These are phyloP conservation scores for Xiphophorus hellerii DNA, from an alignment of 2,113 vertebrate species.

Conservation along the genomic window DNA sequence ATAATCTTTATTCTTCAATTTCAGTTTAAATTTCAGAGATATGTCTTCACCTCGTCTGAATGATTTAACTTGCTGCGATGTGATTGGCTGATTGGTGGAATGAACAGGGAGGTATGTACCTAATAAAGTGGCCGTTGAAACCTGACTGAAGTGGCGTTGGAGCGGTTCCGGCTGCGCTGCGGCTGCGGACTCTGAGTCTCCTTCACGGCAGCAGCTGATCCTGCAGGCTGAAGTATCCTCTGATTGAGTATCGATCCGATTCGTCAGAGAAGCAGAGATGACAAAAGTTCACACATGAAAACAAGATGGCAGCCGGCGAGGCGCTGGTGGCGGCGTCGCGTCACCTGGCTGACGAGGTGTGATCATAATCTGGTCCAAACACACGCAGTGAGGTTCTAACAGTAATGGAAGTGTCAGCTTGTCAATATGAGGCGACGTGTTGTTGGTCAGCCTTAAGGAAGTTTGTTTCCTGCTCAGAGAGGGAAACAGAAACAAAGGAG, in stretches of 20 bases:
- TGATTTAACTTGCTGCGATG: too few species aligned
- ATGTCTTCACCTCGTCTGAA: too few species aligned
- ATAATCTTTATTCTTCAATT: too few species aligned
- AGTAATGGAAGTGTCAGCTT: conserved; percentile 58
- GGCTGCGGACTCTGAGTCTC: background rate
- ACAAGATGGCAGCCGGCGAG: conserved; percentile 14
- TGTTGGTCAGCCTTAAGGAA: conserved; percentile 29
- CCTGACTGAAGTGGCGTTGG: background rate
- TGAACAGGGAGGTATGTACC: too few species aligned
- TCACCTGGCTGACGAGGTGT: conserved; percentile 13
- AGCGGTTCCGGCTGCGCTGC: background rate
- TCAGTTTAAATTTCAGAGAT: too few species aligned
- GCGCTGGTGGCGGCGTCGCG: conserved; percentile 14
- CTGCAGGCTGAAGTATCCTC: conserved; percentile 43
- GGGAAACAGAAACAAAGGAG: conserved; percentile 42
- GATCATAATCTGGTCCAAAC: conserved; percentile 40
- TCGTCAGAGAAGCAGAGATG: conserved; percentile 65
- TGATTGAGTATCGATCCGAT: conserved; percentile 77
- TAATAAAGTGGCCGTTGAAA: conserved; percentile 2
- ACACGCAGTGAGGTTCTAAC: background rate
- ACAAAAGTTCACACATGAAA: conserved; percentile 55
- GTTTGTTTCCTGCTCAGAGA: conserved; percentile 30
- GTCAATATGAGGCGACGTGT: conserved; percentile 1
- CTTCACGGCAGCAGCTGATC: background rate
- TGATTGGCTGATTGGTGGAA: too few species aligned